Conservation (phyloP, 2,797 vertebrate species). For the Triplophysa yarkandensis region DNA sequence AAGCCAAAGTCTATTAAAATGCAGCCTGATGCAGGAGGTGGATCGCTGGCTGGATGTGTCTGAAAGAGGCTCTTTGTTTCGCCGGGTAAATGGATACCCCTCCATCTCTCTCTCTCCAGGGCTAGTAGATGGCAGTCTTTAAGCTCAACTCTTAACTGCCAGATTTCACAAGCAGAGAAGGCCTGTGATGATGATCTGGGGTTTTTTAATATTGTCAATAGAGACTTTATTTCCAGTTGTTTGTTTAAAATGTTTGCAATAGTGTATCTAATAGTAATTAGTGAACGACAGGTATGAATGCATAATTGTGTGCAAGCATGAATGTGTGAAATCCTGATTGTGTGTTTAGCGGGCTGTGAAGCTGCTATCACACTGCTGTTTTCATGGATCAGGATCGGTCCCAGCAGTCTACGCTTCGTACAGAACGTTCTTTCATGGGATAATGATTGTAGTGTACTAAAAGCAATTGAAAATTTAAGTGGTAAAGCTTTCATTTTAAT, state of each 20-base stretch:
- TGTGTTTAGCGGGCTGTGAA: conserved; percentile 1
- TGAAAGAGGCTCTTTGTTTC: conserved; percentile 46
- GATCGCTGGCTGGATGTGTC: conserved; percentile 24
- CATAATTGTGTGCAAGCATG: neutral
- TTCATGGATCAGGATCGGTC: conserved; percentile 12
- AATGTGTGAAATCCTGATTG: conserved; percentile 1
- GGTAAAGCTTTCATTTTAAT: too few relatives aligned
- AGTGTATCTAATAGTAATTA: neutral
- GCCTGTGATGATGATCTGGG: neutral
- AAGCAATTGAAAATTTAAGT: too few relatives aligned
- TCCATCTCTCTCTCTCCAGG: conserved; percentile 10
- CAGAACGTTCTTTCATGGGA: neutral
- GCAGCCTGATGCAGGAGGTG: conserved; percentile 37
- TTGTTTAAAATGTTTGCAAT: neutral
- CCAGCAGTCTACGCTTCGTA: neutral
- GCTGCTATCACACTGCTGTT: neutral
- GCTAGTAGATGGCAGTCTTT: conserved; percentile 17
- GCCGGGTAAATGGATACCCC: conserved; percentile 43
- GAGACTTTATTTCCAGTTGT: neutral
- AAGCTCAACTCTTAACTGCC: conserved; percentile 14
- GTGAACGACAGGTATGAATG: neutral
- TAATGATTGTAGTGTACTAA: too few relatives aligned
- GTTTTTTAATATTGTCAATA: neutral
- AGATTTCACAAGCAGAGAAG: conserved; percentile 10
- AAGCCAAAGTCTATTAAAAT: conserved; percentile 28